Percentiles rank a stretch among this genome's conserved stretches.
Conservation (phyloP, 2,113 vertebrate species). For the Chionis minor region DNA sequence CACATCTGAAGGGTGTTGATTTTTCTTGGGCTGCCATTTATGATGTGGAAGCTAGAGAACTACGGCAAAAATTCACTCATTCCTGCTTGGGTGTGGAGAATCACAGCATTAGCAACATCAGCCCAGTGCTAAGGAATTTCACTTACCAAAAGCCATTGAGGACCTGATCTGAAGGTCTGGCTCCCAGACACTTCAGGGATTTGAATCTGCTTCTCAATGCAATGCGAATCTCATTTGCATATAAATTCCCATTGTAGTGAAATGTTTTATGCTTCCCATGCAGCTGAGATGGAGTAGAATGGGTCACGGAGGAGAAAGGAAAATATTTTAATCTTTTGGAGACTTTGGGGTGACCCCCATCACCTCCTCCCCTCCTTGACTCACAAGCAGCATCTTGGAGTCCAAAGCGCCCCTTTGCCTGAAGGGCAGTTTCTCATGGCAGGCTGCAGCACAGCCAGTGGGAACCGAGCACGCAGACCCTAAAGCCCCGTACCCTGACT, state of each 20-base stretch:
- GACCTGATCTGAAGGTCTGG: background rate
- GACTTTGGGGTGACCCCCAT: background rate
- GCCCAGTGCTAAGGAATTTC: background rate
- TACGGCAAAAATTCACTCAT: background rate
- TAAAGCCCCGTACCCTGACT: background rate
- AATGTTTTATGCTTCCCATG: background rate
- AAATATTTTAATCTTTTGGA: slow-evolving; percentile 20
- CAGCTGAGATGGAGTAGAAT: background rate
- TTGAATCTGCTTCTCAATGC: background rate
- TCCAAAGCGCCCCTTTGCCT: background rate
- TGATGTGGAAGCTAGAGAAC: background rate
- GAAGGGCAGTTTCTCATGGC: background rate
- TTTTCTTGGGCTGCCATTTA: background rate
- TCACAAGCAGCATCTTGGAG: background rate
- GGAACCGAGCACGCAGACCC: background rate
- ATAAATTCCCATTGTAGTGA: slow-evolving; percentile 30
- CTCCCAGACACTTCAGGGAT: background rate
- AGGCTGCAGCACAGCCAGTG: background rate
- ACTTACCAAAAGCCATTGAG: background rate
- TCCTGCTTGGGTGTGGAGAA: background rate
- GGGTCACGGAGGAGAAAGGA: background rate
- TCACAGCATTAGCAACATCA: background rate
- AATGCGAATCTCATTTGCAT: background rate
- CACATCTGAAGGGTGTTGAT: background rate
- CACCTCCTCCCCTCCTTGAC: background rate